phyloP scores from a whole-genome alignment of 2,888 invertebrate genomes.

The Busseola fusca region DNA sequence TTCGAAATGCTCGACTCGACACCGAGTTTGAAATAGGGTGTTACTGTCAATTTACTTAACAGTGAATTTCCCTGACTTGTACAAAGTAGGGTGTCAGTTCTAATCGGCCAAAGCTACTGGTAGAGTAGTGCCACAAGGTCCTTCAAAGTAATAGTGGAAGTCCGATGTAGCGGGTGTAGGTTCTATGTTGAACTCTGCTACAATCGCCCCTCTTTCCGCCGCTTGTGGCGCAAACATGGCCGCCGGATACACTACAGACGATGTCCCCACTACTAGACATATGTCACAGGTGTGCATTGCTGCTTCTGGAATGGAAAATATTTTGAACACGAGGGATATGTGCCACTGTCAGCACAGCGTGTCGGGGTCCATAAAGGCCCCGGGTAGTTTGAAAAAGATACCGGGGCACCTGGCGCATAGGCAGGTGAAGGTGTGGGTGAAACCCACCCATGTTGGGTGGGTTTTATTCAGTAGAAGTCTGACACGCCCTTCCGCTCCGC shows the following conservation, averaged over 20 bases:
- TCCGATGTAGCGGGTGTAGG: conserved; percentile 81
- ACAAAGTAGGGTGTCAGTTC: neutral
- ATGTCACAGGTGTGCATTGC: conserved; percentile 92
- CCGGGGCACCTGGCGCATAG: too few species aligned
- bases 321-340: neutral
- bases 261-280: conserved; percentile 95
- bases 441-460: too few species aligned
- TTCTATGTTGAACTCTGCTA: conserved; percentile 87
- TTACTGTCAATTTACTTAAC: neutral
- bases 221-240: conserved; percentile 95
- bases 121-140: conserved; percentile 82
- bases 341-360: too few species aligned
- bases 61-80: neutral
- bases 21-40: too few species aligned
- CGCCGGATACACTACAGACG: conserved; percentile 96
- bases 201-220: conserved; percentile 90
- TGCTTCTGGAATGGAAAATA: conserved; percentile 79
- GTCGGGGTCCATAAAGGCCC: too few species aligned
- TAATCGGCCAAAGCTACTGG: conserved; percentile 77
- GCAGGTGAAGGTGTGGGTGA: too few species aligned
- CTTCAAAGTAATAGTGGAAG: conserved; percentile 85
- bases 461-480: too few species aligned
- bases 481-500: too few species aligned
- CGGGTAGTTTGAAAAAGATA: too few species aligned
- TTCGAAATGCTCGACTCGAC: neutral